A percentile compares a stretch with the other conserved stretches of the same genome.
Conservation (phyloP, 2,888 invertebrate species). For the Eupithecia exiguata region DNA sequence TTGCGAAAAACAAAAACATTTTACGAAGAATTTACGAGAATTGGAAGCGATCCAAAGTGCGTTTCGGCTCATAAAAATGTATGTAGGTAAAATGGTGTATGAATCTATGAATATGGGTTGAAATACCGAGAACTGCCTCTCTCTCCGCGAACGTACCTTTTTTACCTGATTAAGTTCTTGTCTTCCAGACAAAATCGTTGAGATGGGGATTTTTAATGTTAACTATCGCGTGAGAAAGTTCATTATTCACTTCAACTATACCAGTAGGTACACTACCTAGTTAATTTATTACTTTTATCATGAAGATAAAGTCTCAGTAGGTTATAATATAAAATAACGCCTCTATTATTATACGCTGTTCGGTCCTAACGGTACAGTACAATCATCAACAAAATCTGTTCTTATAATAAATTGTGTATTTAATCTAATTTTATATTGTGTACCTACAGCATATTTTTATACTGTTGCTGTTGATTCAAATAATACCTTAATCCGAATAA, state of each 20-base stretch:
- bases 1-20: constrained; percentile 41
- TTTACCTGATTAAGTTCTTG: background rate
- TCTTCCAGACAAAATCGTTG: background rate
- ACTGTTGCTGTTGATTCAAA: background rate
- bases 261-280: background rate
- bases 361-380: background rate
- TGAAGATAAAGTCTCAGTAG: background rate
- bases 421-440: background rate
- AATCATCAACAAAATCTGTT: background rate
- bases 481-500: background rate
- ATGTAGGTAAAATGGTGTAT: background rate
- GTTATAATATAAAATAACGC: background rate
- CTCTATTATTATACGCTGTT: background rate
- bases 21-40: constrained; percentile 39
- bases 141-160: background rate
- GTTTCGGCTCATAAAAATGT: constrained; percentile 34
- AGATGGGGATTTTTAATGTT: background rate
- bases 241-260: background rate
- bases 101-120: constrained; percentile 23
- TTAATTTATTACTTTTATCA: background rate
- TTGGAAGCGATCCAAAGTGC: constrained; percentile 40
- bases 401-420: background rate
- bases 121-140: constrained; percentile 2
- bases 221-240: background rate
- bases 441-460: background rate